Percentiles rank a stretch among this genome's conserved stretches.
Evolutionary conservation across 2,113 vertebrate species (phyloP).

Genomic region (Ploceus nigricollis): DNA sequence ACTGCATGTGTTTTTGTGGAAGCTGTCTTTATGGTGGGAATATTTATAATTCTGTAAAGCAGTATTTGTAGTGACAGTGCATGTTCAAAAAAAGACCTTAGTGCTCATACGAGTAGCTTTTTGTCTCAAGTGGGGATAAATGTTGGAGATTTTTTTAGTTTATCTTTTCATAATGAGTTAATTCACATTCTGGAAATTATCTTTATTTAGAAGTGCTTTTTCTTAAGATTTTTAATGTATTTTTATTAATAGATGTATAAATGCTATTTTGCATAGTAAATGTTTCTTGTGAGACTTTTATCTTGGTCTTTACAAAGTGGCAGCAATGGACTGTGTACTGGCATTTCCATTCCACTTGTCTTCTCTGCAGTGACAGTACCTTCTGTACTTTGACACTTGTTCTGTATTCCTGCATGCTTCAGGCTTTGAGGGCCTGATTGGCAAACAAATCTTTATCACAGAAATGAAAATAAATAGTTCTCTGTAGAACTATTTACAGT

Average conservation of each 20-base stretch:
- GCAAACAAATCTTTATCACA: neutral
- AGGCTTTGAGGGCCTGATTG: neutral
- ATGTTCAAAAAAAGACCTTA: neutral
- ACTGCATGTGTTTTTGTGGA: neutral
- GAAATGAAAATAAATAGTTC: neutral
- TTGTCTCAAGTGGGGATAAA: neutral
- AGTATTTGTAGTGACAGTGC: neutral
- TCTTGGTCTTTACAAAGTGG: neutral
- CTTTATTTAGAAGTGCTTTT: neutral
- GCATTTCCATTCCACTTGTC: neutral
- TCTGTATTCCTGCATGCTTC: neutral
- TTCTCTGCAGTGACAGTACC: neutral
- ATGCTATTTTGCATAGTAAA: neutral
- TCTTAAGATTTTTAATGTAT: neutral
- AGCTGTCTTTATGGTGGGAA: neutral
- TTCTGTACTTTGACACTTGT: neutral
- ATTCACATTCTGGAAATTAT: neutral
- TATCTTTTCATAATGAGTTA: neutral
- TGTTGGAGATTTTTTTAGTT: neutral
- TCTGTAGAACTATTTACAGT: neutral
- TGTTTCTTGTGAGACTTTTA: neutral
- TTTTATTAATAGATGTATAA: neutral
- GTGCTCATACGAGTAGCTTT: neutral
- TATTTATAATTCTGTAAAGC: neutral
- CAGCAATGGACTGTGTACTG: neutral